phyloP scores from a whole-genome alignment of 1,140 invertebrate genomes.

The Laupala kohalensis region DNA sequence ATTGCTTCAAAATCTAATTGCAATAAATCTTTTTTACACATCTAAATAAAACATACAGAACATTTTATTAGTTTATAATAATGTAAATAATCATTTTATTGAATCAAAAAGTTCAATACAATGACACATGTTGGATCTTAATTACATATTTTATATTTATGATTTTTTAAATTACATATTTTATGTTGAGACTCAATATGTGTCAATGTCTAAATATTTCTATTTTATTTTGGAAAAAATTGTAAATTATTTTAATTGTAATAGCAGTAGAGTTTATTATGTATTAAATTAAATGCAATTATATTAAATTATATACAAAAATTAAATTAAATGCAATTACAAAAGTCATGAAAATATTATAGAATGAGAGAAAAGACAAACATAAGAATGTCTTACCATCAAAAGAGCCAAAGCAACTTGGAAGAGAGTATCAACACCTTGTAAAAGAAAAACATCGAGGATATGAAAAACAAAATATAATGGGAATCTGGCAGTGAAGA shows the following conservation, averaged over 20 bases:
- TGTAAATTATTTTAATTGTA: neutral
- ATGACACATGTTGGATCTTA: neutral
- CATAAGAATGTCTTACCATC: constrained; percentile 42
- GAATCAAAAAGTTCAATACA: neutral
- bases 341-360: neutral
- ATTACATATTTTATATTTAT: neutral
- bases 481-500: constrained; percentile 97
- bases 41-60: constrained; percentile 33
- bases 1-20: constrained; percentile 91
- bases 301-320: neutral
- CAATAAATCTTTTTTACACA: constrained; percentile 83
- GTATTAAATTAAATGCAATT: neutral
- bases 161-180: neutral
- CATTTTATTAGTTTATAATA: too few species aligned
- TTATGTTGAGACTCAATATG: too few species aligned
- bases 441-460: constrained; percentile 86
- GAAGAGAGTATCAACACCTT: constrained; percentile 90
- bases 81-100: neutral
- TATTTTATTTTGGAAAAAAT: too few species aligned
- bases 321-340: neutral
- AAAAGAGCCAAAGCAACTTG: constrained; percentile 89
- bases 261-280: neutral
- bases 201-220: too few species aligned
- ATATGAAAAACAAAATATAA: constrained; percentile 95
- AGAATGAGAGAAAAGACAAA: neutral